These are phyloP conservation scores for Steatocranus sp. DNA, from an alignment of 2,797 vertebrate species.

Conservation along the genomic window DNA sequence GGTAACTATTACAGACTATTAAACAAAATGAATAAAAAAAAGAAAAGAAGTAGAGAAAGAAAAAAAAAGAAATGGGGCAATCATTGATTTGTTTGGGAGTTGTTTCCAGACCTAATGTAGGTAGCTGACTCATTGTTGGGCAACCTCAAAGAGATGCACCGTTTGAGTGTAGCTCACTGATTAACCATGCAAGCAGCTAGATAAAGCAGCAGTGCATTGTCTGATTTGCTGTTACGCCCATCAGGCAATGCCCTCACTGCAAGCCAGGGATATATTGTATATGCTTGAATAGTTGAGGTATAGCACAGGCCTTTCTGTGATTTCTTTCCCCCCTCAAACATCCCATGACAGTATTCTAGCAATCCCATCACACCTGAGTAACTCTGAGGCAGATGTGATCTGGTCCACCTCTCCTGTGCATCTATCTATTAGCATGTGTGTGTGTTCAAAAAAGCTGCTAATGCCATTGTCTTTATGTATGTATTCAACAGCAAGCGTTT, in stretches of 20 bases:
- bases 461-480: conserved; percentile 60
- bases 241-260: conserved; percentile 3
- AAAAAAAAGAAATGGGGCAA: background rate
- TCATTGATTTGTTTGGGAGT: conserved; percentile 20
- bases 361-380: conserved; percentile 52
- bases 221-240: conserved; percentile 26
- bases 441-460: conserved; percentile 11
- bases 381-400: conserved; percentile 34
- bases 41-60: conserved; percentile 5
- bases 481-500: conserved; percentile 22
- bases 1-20: conserved; percentile 68
- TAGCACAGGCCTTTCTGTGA: background rate
- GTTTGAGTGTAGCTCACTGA: background rate
- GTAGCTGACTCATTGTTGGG: conserved; percentile 51
- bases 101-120: conserved; percentile 47
- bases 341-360: conserved; percentile 31
- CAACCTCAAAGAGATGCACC: conserved; percentile 17
- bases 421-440: background rate
- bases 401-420: background rate
- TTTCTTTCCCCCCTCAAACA: background rate
- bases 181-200: background rate
- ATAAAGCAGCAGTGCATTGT: background rate
- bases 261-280: conserved; percentile 4
- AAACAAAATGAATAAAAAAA: conserved; percentile 56
- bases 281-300: conserved; percentile 25